Percentiles rank a stretch among this genome's conserved stretches.
phyloP scores from a whole-genome alignment of 2,888 invertebrate genomes.

The Alloscopus bannaensis region DNA sequence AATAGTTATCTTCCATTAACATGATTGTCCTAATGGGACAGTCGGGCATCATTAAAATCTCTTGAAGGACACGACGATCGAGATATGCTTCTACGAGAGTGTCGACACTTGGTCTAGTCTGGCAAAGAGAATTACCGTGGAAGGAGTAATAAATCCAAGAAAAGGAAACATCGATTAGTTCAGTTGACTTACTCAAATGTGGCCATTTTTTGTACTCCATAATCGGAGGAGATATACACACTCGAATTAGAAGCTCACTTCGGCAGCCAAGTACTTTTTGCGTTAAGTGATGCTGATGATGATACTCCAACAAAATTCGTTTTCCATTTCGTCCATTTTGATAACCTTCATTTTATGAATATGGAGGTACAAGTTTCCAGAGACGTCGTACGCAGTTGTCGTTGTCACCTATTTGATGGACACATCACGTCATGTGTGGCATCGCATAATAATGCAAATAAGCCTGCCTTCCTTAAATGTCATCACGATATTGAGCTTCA shows the following conservation, averaged over 20 bases:
- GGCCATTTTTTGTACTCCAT: slow-evolving; percentile 2
- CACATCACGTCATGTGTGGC: slow-evolving; percentile 26
- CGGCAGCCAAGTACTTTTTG: too few species aligned
- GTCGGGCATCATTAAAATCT: slow-evolving; percentile 53
- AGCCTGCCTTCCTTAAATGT: slow-evolving; percentile 44
- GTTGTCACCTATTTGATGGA: slow-evolving; percentile 55
- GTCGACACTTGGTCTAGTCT: slow-evolving; percentile 22
- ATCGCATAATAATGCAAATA: slow-evolving; percentile 26
- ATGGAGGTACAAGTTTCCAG: slow-evolving; percentile 41
- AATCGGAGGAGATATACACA: not conserved
- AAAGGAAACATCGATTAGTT: not conserved
- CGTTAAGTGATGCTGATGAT: too few species aligned
- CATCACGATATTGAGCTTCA: slow-evolving; percentile 50
- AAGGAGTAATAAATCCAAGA: not conserved
- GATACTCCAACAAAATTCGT: too few species aligned
- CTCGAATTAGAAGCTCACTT: too few species aligned
- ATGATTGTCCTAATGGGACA: slow-evolving; percentile 2
- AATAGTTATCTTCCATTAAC: not conserved
- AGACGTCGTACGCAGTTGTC: slow-evolving; percentile 20
- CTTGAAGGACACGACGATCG: slow-evolving; percentile 49
- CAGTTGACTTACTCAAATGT: not conserved
- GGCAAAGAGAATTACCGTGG: not conserved
- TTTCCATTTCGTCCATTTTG: too few species aligned
- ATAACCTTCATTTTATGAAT: slow-evolving; percentile 50
- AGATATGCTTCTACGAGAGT: too few species aligned